phyloP scores from a whole-genome alignment of 2,888 invertebrate species.

The Ecliptopera silaceata region DNA sequence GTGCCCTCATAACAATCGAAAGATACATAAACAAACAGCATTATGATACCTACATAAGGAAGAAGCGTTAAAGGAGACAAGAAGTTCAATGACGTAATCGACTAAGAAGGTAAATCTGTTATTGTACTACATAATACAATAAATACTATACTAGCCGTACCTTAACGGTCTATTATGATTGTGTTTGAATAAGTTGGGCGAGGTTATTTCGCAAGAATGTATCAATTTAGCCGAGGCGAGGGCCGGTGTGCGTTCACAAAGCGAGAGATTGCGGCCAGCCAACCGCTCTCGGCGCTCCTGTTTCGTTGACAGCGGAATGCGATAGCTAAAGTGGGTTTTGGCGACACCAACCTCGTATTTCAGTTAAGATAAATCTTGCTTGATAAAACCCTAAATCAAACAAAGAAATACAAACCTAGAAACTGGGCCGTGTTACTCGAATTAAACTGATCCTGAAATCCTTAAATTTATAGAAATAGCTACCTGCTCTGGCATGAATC shows the following conservation, averaged over 20 bases:
- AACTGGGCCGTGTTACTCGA: conserved; percentile 1
- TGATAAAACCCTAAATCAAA: conserved; percentile 41
- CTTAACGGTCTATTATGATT: conserved; percentile 61
- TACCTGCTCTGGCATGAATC: conserved; percentile 43
- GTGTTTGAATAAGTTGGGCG: conserved; percentile 73
- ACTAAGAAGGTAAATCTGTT: background rate
- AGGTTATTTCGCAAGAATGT: conserved; percentile 79
- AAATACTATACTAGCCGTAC: conserved; percentile 42
- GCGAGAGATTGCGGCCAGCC: conserved; percentile 67
- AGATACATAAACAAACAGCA: background rate
- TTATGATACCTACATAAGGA: background rate
- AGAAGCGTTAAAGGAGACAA: background rate
- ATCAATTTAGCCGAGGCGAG: conserved; percentile 77
- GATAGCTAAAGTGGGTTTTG: conserved; percentile 74
- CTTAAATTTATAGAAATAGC: conserved; percentile 3
- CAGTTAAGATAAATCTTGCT: conserved; percentile 55
- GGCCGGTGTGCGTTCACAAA: conserved; percentile 66
- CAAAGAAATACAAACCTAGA: conserved; percentile 10
- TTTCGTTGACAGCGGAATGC: conserved; percentile 73
- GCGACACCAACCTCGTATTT: conserved; percentile 60
- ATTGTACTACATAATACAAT: conserved; percentile 8
- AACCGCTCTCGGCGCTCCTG: conserved; percentile 64
- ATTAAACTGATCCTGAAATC: conserved; percentile 11
- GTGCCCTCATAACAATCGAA: background rate
- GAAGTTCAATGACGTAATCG: conserved; percentile 1